These are phyloP conservation scores for Anser cygnoides DNA, from an alignment of 2,113 vertebrate species.

Conservation along the genomic window DNA sequence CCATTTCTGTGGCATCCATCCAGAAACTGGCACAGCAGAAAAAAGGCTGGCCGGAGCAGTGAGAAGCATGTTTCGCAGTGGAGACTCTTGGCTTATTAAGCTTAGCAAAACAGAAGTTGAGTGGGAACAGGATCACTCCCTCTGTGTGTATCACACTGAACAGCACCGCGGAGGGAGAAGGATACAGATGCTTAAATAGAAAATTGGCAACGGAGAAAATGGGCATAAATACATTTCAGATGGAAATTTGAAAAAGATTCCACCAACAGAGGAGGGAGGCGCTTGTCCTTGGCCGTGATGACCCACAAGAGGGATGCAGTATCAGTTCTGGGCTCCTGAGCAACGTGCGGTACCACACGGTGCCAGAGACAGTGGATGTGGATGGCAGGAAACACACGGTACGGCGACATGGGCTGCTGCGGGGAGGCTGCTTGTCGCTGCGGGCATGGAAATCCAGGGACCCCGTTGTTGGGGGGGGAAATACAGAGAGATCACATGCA, in stretches of 20 bases:
- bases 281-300: not conserved
- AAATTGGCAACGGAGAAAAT: not conserved
- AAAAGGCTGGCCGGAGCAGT: not conserved
- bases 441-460: not conserved
- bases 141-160: not conserved
- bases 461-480: not conserved
- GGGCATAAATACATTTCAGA: not conserved
- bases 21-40: not conserved
- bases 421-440: not conserved
- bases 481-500: accelerated
- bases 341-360: not conserved
- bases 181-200: not conserved
- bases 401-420: not conserved
- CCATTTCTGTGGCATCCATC: not conserved
- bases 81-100: slow-evolving; percentile 22
- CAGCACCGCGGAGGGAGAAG: not conserved
- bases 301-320: not conserved
- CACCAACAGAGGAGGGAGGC: not conserved
- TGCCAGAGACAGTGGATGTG: accelerated
- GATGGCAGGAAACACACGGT: not conserved
- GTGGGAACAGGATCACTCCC: slow-evolving; percentile 36
- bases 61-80: not conserved
- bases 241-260: not conserved
- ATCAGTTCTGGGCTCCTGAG: not conserved
- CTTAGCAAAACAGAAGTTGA: slow-evolving; percentile 39